Conservation (phyloP, 64 coral and sea anemone species). For the Anthopleura sola region DNA sequence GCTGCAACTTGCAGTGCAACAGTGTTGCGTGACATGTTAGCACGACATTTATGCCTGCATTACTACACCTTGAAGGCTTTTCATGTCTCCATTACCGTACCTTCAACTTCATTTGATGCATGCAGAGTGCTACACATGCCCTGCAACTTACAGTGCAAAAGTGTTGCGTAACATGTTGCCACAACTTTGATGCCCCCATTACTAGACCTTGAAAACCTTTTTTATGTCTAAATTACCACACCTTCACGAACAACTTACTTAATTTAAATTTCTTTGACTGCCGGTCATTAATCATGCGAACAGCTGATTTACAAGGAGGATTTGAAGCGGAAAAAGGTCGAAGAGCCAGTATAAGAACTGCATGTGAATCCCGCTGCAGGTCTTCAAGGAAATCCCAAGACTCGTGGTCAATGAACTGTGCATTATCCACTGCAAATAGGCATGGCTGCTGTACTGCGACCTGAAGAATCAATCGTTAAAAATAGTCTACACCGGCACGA, state of each 20-base stretch:
- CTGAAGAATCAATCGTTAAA: constrained; percentile 15
- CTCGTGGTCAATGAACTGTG: constrained; percentile 86
- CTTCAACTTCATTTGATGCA: too few species aligned
- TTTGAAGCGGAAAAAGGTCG: constrained; percentile 81
- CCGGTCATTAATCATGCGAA: constrained; percentile 48
- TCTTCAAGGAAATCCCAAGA: constrained; percentile 99
- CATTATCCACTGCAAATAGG: constrained; percentile 89
- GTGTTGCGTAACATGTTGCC: too few species aligned
- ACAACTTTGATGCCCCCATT: too few species aligned
- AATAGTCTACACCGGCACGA: background rate
- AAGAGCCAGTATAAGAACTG: constrained; percentile 72
- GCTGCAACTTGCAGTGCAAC: too few species aligned
- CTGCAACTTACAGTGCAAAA: too few species aligned
- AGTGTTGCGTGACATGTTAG: too few species aligned
- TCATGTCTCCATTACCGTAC: too few species aligned
- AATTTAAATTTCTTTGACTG: constrained; percentile 69
- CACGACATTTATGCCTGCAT: too few species aligned
- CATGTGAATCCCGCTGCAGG: constrained; percentile 89
- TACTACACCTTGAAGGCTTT: too few species aligned
- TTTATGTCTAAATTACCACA: too few species aligned
- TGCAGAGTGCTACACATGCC: too few species aligned
- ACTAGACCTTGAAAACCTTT: too few species aligned
- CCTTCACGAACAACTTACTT: constrained; percentile 30
- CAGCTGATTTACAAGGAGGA: constrained; percentile 64
- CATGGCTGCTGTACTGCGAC: constrained; percentile 86